phyloP scores from a whole-genome alignment of 2,888 invertebrate species.

The Cantharis rufa region DNA sequence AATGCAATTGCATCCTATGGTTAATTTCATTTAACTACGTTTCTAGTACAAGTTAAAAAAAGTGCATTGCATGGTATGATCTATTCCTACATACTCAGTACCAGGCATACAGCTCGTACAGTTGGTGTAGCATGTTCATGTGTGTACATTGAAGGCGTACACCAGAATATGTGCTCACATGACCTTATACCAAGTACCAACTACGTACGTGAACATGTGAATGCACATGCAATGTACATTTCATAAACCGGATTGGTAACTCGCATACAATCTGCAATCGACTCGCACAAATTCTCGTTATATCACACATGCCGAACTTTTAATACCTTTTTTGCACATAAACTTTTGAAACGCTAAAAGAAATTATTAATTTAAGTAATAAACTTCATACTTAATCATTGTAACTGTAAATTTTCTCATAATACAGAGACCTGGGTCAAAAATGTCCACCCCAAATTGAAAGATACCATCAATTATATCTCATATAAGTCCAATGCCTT shows the following conservation, averaged over 20 bases:
- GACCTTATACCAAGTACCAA: constrained; percentile 27
- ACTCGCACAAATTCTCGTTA: background rate
- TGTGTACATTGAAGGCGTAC: constrained; percentile 36
- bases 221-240: constrained; percentile 22
- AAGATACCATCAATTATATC: background rate
- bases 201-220: constrained; percentile 20
- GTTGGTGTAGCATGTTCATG: constrained; percentile 17
- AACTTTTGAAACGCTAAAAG: constrained; percentile 3
- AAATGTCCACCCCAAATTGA: background rate
- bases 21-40: background rate
- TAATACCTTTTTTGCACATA: background rate
- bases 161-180: constrained; percentile 33
- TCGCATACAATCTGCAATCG: constrained; percentile 18
- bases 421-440: background rate
- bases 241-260: constrained; percentile 31
- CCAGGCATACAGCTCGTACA: constrained; percentile 40
- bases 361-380: constrained; percentile 26
- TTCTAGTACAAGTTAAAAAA: constrained; percentile 16
- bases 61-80: constrained; percentile 47
- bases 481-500: background rate
- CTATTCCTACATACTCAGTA: constrained; percentile 54
- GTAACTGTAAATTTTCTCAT: constrained; percentile 8
- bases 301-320: background rate
- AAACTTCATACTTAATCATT: constrained; percentile 22
- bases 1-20: background rate